Evolutionary conservation across 2,113 vertebrate genomes (phyloP).

Genomic region (Pithys albifrons): DNA sequence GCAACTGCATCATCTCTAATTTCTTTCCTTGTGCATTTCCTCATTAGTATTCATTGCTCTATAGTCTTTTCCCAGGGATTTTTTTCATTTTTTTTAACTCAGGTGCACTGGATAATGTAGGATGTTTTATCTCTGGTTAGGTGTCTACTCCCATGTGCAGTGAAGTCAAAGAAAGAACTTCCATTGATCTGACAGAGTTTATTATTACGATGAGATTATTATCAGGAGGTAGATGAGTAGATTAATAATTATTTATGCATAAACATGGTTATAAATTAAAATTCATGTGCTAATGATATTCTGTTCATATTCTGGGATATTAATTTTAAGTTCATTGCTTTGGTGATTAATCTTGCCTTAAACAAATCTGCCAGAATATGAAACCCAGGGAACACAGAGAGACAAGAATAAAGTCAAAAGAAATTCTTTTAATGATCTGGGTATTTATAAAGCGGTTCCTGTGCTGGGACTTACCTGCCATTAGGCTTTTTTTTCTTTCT

Average conservation of each 20-base stretch:
- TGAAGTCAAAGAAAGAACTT: not conserved
- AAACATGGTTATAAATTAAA: constrained; percentile 24
- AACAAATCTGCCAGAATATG: not conserved
- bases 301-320: not conserved
- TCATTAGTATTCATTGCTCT: not conserved
- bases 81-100: not conserved
- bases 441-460: not conserved
- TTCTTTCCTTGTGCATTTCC: not conserved
- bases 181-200: not conserved
- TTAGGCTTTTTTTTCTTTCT: not conserved
- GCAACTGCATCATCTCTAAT: not conserved
- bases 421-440: not conserved
- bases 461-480: not conserved
- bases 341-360: constrained; percentile 21
- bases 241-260: not conserved
- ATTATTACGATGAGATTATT: not conserved
- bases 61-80: not conserved
- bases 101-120: not conserved
- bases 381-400: not conserved
- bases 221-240: not conserved
- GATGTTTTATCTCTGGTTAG: not conserved
- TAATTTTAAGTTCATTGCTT: constrained; percentile 2
- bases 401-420: not conserved
- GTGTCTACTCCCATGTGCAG: not conserved
- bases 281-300: not conserved